Evolutionary conservation across 2,113 vertebrate species (phyloP), one percentile per base, ranked within the genome.

Genomic region (Myocastor coypus): DNA sequence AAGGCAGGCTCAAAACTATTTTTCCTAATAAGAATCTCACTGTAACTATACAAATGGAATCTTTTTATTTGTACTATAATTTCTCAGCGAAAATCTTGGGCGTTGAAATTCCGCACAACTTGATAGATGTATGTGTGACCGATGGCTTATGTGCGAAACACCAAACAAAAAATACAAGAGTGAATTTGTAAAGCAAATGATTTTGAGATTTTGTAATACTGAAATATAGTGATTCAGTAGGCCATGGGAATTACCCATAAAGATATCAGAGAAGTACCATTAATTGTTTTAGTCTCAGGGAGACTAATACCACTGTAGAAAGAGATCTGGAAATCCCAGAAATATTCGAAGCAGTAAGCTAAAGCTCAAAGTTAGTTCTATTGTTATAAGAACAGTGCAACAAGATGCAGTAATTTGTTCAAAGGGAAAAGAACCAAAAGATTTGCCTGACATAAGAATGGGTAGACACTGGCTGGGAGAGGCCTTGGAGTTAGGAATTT

Each of bases 161-260:
- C n/a, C 71, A 86, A 69, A 16, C 1, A 22, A 96, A 22, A 96
- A 87, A 85, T 82, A 94, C 9, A 59, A 3, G 4, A 83, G n/a
- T 81, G n/a, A 83, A 78, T 66, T 96, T 96, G 93, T 94, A 85
- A 92, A 87, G n/a, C 1, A 50, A 87, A 87, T 87, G 0, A 4
- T 55, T 97, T 93, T 93, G 42, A 71, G 89, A 82, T 78, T 57
- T 46, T 81, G 83, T 82, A 6, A 40, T 57, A 64, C 59, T 52
- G 40, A 83, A 73, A 63, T 34, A 16, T 9, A 59, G 0, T 81
- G 32, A 86, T 86, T 94, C n/a, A 89, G 32, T 4, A 61, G 68
- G 63, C n/a, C 14, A 42, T 63, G 34, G 89, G 37, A 61, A 83
- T 95, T 80, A 42, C 32, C 73, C 68, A 59, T 10, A 94, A 78